Percentiles rank a stretch among this genome's conserved stretches.
Evolutionary conservation across 2,113 vertebrate species (phyloP).

Genomic region (Xiphophorus couchianus): DNA sequence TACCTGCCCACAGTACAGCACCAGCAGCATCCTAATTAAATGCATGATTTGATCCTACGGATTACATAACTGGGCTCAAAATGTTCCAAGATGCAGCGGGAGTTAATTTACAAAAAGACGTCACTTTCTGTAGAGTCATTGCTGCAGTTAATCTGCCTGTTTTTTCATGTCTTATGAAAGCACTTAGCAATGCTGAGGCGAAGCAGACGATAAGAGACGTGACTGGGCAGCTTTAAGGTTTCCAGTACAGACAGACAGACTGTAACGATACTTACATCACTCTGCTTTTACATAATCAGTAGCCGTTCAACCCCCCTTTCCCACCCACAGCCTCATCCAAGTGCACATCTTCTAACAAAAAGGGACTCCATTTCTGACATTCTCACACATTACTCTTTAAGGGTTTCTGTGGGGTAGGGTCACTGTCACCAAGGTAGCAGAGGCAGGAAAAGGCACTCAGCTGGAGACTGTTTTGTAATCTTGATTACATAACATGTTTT

Average conservation of each 20-base stretch:
- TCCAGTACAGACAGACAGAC: background rate
- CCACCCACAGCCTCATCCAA: no score
- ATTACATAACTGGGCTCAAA: constrained; percentile 54
- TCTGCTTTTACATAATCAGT: background rate
- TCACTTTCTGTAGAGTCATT: constrained; percentile 14
- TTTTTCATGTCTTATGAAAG: constrained; percentile 33
- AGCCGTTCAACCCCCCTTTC: background rate
- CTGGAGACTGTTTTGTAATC: constrained; percentile 72
- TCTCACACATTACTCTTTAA: constrained; percentile 25
- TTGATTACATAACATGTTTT: constrained; percentile 72
- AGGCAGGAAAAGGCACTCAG: constrained; percentile 55
- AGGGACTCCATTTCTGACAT: constrained; percentile 34
- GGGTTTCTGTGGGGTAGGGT: constrained; percentile 30
- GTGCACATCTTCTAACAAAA: background rate
- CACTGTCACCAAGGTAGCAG: constrained; percentile 36
- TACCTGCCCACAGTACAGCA: constrained; percentile 28
- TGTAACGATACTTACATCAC: constrained; percentile 23
- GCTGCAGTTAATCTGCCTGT: constrained; percentile 23
- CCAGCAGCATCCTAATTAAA: constrained; percentile 57
- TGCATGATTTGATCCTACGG: constrained; percentile 34
- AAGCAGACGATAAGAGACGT: background rate
- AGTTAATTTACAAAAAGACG: constrained; percentile 38
- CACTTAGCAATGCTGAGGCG: constrained; percentile 7
- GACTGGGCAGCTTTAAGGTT: background rate
- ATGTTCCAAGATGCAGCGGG: constrained; percentile 46